These are phyloP conservation scores for Ondatra zibethicus DNA, from an alignment of 2,113 vertebrate genomes.

Conservation along the genomic window DNA sequence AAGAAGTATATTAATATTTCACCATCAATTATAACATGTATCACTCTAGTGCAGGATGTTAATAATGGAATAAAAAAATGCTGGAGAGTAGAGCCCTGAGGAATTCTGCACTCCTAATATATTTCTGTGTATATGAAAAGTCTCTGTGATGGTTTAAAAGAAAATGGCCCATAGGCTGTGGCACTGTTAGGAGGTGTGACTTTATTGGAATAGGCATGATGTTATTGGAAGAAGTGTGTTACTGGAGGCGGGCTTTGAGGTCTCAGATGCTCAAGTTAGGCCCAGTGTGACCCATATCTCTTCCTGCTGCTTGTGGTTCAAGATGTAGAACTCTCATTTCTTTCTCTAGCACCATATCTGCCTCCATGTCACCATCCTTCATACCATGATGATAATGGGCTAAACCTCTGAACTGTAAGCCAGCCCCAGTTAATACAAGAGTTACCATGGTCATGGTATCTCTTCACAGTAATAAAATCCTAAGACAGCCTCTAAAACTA, in stretches of 20 bases:
- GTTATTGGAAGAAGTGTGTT: background rate
- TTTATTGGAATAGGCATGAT: background rate
- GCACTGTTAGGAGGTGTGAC: background rate
- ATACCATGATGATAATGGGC: background rate
- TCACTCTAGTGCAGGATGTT: background rate
- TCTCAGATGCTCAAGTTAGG: background rate
- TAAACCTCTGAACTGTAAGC: background rate
- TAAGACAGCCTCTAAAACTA: background rate
- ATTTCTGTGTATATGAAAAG: background rate
- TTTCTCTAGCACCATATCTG: background rate
- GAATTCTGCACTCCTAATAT: background rate
- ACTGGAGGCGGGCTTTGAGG: background rate
- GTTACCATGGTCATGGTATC: background rate
- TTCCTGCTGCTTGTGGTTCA: background rate
- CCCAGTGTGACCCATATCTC: background rate
- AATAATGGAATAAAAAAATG: background rate
- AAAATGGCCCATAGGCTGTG: background rate
- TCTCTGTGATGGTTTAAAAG: background rate
- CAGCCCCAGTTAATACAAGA: background rate
- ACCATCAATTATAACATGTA: background rate
- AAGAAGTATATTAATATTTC: background rate
- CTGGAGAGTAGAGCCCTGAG: background rate
- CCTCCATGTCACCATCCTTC: background rate
- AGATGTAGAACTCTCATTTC: background rate
- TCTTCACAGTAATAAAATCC: background rate